Conservation (phyloP, 2,113 vertebrate genomes). For the Tursiops truncatus region DNA sequence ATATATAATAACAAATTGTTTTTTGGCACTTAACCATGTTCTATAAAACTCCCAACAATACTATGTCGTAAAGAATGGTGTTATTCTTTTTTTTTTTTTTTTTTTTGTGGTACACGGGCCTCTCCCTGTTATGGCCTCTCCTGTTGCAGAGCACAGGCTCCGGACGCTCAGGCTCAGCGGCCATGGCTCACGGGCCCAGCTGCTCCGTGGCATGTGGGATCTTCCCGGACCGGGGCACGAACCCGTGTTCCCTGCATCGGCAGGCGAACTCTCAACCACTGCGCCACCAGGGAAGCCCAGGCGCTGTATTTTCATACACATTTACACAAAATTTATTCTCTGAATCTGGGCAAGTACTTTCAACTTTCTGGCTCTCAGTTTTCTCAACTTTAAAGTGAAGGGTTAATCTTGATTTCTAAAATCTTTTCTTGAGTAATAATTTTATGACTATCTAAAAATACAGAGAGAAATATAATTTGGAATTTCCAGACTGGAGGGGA, state of each 20-base stretch:
- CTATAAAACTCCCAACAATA: neutral
- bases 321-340: neutral
- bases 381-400: neutral
- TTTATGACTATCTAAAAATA: conserved; percentile 13
- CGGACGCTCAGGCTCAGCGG: too few relatives aligned
- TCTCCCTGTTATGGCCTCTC: too few relatives aligned
- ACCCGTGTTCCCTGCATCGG: too few relatives aligned
- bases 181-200: too few relatives aligned
- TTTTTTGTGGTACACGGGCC: too few relatives aligned
- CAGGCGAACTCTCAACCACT: too few relatives aligned
- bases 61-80: neutral
- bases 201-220: too few relatives aligned
- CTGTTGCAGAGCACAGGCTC: too few relatives aligned
- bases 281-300: too few relatives aligned
- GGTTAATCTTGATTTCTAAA: neutral
- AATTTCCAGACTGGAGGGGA: conserved; percentile 3
- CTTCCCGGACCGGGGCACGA: too few relatives aligned
- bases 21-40: neutral
- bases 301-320: neutral
- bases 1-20: neutral
- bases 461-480: conserved; percentile 26
- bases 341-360: conserved; percentile 8
- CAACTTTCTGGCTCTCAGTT: neutral
- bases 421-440: neutral
- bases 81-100: neutral